These are phyloP conservation scores for Cheilosia impressa DNA, from an alignment of 2,888 invertebrate species.

Conservation along the genomic window DNA sequence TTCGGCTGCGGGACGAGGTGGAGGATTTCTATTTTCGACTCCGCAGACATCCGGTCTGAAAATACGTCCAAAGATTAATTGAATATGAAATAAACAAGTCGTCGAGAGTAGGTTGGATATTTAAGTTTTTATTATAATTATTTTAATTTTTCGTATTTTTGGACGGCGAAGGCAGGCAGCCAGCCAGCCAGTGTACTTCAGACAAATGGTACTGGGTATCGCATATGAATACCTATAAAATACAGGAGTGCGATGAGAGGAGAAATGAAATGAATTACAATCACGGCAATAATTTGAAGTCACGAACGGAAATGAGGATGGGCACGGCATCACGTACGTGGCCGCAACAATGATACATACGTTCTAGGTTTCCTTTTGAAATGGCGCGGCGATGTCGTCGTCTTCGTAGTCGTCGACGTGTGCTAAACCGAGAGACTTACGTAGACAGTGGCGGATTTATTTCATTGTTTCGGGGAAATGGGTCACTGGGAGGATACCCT, in stretches of 20 bases:
- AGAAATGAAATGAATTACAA: conserved; percentile 71
- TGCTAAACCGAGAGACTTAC: conserved; percentile 18
- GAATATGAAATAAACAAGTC: conserved; percentile 76
- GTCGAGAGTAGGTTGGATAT: conserved; percentile 75
- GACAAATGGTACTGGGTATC: conserved; percentile 28
- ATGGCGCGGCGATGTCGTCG: not conserved
- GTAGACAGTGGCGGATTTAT: conserved; percentile 57
- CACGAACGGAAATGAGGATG: conserved; percentile 71
- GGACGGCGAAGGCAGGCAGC: conserved; percentile 20
- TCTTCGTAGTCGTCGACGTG: conserved; percentile 32
- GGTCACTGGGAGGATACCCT: conserved; percentile 53
- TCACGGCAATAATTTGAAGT: conserved; percentile 64
- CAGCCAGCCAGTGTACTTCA: conserved; percentile 5
- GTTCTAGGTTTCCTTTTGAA: conserved; percentile 51
- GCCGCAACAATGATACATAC: conserved; percentile 46
- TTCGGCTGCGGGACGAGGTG: not conserved
- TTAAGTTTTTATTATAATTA: conserved; percentile 69
- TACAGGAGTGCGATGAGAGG: conserved; percentile 29
- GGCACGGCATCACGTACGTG: conserved; percentile 59
- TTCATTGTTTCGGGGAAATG: conserved; percentile 66
- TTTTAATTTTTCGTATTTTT: conserved; percentile 63
- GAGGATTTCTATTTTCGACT: conserved; percentile 76
- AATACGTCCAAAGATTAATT: conserved; percentile 75
- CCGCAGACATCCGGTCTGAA: conserved; percentile 77
- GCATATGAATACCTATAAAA: not conserved